These are phyloP conservation scores for Xenops minutus DNA, from an alignment of 2,797 vertebrate species.

Conservation along the genomic window DNA sequence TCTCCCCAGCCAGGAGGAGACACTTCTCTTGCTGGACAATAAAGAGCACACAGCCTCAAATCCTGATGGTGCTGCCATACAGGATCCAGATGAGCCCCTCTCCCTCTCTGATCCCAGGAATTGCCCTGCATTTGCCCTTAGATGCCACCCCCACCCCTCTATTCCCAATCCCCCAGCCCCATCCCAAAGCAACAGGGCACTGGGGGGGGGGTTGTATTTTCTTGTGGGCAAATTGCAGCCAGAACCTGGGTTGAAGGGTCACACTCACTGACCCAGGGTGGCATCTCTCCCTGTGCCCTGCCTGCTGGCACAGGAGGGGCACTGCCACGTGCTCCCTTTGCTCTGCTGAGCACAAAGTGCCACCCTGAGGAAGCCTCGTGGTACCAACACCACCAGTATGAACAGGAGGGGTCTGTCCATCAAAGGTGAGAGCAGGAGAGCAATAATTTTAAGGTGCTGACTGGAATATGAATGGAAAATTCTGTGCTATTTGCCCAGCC, in stretches of 20 bases:
- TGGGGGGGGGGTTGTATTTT: fast-evolving
- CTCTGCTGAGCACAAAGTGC: neutral
- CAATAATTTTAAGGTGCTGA: neutral
- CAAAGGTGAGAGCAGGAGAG: neutral
- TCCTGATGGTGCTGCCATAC: fast-evolving
- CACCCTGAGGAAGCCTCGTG: fast-evolving
- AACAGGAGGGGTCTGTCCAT: neutral
- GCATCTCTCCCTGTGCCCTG: neutral
- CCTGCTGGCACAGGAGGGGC: neutral
- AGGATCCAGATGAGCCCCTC: neutral
- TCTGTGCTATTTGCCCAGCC: neutral
- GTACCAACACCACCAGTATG: neutral
- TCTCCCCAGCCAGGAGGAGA: too few relatives aligned
- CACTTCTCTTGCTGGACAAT: neutral
- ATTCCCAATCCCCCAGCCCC: neutral
- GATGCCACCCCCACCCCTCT: neutral
- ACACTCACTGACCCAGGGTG: fast-evolving
- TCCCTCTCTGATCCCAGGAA: neutral
- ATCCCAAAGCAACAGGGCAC: neutral
- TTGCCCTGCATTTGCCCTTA: neutral
- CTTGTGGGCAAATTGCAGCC: neutral
- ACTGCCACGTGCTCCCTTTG: neutral
- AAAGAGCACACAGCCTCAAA: neutral
- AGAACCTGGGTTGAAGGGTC: neutral
- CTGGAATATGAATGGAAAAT: neutral